These are phyloP conservation scores for Proales similis DNA, from an alignment of 1,140 invertebrate genomes.

Conservation along the genomic window DNA sequence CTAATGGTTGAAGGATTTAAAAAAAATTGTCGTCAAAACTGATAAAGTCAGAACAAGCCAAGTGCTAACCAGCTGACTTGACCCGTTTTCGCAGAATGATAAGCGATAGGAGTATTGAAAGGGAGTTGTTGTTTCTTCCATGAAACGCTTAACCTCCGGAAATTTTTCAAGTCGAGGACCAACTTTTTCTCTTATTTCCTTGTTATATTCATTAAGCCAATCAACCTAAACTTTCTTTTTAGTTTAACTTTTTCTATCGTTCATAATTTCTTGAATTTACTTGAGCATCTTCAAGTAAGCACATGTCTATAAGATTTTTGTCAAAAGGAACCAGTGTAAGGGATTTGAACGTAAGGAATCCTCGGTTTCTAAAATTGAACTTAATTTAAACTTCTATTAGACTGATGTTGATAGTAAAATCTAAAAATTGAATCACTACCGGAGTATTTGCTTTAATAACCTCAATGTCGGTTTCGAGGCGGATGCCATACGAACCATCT, in stretches of 20 bases:
- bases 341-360: conserved; percentile 72
- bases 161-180: conserved; percentile 17
- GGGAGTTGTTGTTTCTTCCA: conserved; percentile 14
- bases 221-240: conserved; percentile 61
- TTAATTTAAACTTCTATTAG: not conserved
- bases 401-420: not conserved
- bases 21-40: no score
- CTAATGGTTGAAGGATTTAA: no score
- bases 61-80: no score
- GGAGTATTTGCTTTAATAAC: conserved; percentile 46
- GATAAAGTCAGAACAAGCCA: no score
- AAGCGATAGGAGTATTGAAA: conserved; percentile 34
- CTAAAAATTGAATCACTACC: conserved; percentile 5
- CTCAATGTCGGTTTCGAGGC: conserved; percentile 83
- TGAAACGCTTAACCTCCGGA: conserved; percentile 17
- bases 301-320: conserved; percentile 70
- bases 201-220: conserved; percentile 73
- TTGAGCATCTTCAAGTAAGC: conserved; percentile 62
- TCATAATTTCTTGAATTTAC: not conserved
- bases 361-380: conserved; percentile 13
- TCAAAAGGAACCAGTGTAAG: conserved; percentile 90
- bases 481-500: conserved; percentile 75
- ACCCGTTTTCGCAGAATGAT: no score
- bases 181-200: conserved; percentile 38
- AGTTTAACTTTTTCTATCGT: not conserved